These are phyloP conservation scores for Enteromius afrohamiltoni DNA, from an alignment of 2,797 vertebrate genomes.

Conservation along the genomic window DNA sequence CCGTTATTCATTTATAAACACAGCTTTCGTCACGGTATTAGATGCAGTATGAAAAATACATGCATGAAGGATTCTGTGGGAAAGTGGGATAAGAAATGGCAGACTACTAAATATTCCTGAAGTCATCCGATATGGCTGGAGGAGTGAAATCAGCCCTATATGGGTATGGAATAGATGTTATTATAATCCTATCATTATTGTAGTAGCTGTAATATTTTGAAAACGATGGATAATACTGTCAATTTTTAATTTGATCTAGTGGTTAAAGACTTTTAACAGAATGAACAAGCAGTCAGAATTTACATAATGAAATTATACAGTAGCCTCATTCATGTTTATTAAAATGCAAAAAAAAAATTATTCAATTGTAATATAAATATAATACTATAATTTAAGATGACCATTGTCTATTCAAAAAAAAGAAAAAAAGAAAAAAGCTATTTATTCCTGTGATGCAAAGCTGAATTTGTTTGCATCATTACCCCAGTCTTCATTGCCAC, in stretches of 20 bases:
- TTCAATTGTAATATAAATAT: neutral
- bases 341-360: neutral
- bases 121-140: neutral
- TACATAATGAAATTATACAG: no score
- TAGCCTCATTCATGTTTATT: neutral
- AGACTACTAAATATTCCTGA: constrained; percentile 3
- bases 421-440: no score
- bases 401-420: neutral
- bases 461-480: neutral
- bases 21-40: constrained; percentile 21
- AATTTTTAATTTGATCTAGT: no score
- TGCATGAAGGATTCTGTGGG: neutral
- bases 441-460: neutral
- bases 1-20: constrained; percentile 39
- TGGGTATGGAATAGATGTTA: constrained; percentile 10
- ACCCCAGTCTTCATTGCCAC: neutral
- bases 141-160: neutral
- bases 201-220: no score
- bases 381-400: neutral
- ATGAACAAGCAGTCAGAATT: neutral
- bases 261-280: neutral
- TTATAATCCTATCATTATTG: neutral
- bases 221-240: no score
- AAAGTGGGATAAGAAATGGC: neutral
- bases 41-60: constrained; percentile 7